Evolutionary conservation across 2,888 invertebrate species (phyloP), one percentile per base, ranked within the genome.

Genomic region (Balanococcus diminutus): DNA sequence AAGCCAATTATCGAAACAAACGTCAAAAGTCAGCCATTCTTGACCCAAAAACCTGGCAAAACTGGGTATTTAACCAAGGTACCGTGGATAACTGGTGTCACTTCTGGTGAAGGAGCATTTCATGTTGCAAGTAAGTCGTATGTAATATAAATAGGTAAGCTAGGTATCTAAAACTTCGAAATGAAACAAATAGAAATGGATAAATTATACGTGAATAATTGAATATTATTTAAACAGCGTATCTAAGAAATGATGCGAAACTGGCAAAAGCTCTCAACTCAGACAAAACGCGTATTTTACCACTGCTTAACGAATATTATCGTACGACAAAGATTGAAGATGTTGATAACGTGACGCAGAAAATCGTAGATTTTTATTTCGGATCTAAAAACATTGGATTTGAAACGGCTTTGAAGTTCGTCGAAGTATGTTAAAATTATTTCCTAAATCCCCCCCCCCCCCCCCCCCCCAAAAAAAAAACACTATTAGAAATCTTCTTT

Each of bases 81-180:
- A 32, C 86, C 86, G 11, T 46, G 82, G 42, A 56, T 86, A 0
- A 72, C 82, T 0, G 86, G 86, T 51, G 75, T 83, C 19, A 86
- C 51, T 61, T 56, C 83, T 2, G 86, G n/a, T n/a, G 86, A 86
- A 19, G 86, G 86, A 2, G 82, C 82, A 36, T n/a, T n/a, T n/a
- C n/a, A n/a, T n/a, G n/a, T n/a, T n/a, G n/a, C n/a, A n/a, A n/a
- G n/a, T n/a, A n/a, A n/a, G n/a, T n/a, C n/a, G n/a, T n/a, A n/a
- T n/a, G n/a, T n/a, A n/a, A n/a, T n/a, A n/a, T n/a, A n/a, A n/a
- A n/a, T n/a, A n/a, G n/a, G n/a, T n/a, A n/a, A n/a, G n/a, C n/a
- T n/a, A n/a, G n/a, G n/a, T n/a, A n/a, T n/a, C n/a, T n/a, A n/a
- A n/a, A n/a, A n/a, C n/a, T n/a, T n/a, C n/a, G n/a, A n/a, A n/a